These are phyloP conservation scores for Mastomys coucha DNA, from an alignment of 2,113 vertebrate species.

Conservation along the genomic window DNA sequence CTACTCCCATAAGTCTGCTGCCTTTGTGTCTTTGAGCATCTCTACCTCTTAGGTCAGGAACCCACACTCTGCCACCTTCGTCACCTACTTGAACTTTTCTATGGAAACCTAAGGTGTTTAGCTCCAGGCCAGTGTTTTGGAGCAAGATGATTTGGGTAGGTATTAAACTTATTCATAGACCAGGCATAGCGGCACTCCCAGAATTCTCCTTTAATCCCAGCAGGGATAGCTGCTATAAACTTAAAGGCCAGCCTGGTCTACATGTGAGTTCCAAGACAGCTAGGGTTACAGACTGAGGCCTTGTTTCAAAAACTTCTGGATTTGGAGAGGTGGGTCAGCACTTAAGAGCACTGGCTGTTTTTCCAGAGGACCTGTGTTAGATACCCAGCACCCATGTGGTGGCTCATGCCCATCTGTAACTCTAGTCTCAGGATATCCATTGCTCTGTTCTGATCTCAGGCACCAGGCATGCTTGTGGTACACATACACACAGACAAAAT, in stretches of 20 bases:
- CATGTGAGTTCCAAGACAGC: neutral
- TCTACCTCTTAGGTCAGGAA: neutral
- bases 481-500: neutral
- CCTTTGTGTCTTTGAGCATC: conserved; percentile 53
- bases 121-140: neutral
- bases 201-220: neutral
- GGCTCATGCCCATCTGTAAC: neutral
- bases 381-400: neutral
- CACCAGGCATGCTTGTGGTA: neutral
- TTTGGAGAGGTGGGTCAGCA: neutral
- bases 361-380: neutral
- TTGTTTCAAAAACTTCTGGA: neutral
- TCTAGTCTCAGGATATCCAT: neutral
- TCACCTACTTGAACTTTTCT: neutral
- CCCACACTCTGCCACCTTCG: neutral
- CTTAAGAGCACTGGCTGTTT: neutral
- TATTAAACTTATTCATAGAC: neutral
- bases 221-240: neutral
- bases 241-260: neutral
- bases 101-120: neutral
- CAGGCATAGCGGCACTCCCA: too few species aligned
- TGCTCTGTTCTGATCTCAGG: neutral
- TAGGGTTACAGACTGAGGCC: too few species aligned
- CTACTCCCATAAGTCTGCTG: conserved; percentile 14
- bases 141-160: neutral